Conservation (phyloP, 2,113 vertebrate genomes). For the Blennius ocellaris region DNA sequence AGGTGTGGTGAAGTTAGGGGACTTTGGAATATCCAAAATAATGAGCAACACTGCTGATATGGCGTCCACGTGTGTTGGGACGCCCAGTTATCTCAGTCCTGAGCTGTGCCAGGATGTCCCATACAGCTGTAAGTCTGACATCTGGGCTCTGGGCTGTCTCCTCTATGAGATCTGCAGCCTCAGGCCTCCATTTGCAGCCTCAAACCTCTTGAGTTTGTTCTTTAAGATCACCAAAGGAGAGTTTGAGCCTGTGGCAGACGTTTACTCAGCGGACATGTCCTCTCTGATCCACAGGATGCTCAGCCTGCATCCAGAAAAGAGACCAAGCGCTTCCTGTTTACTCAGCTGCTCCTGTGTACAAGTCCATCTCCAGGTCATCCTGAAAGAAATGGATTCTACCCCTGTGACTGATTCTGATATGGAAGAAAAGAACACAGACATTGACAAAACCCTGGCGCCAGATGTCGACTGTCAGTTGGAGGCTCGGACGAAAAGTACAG, state of each 20-base stretch:
- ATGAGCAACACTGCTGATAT: slow-evolving; percentile 83
- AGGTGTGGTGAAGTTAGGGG: slow-evolving; percentile 83
- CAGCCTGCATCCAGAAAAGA: slow-evolving; percentile 71
- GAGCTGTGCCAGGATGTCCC: slow-evolving; percentile 86
- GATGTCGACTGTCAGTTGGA: slow-evolving; percentile 15
- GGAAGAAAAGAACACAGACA: slow-evolving; percentile 15
- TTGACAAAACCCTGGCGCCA: slow-evolving; percentile 14
- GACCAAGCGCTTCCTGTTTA: slow-evolving; percentile 78
- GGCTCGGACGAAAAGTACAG: not conserved
- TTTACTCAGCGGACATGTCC: slow-evolving; percentile 73
- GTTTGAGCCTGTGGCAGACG: slow-evolving; percentile 60
- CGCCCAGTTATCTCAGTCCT: slow-evolving; percentile 86
- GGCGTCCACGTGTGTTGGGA: slow-evolving; percentile 86
- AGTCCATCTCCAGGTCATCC: slow-evolving; percentile 69
- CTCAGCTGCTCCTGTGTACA: slow-evolving; percentile 71
- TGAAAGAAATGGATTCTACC: slow-evolving; percentile 36
- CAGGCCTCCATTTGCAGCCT: slow-evolving; percentile 80
- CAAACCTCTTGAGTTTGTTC: slow-evolving; percentile 82
- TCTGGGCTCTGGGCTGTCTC: slow-evolving; percentile 87
- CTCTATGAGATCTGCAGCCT: slow-evolving; percentile 84
- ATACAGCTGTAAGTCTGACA: slow-evolving; percentile 85
- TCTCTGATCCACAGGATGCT: slow-evolving; percentile 77
- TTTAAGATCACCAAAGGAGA: slow-evolving; percentile 83
- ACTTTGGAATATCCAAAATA: slow-evolving; percentile 87
- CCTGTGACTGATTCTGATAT: not conserved